A percentile compares a stretch with the other conserved stretches of the same genome.
phyloP scores from a whole-genome alignment of 2,797 vertebrate genomes.

The Peromyscus melanophrys region DNA sequence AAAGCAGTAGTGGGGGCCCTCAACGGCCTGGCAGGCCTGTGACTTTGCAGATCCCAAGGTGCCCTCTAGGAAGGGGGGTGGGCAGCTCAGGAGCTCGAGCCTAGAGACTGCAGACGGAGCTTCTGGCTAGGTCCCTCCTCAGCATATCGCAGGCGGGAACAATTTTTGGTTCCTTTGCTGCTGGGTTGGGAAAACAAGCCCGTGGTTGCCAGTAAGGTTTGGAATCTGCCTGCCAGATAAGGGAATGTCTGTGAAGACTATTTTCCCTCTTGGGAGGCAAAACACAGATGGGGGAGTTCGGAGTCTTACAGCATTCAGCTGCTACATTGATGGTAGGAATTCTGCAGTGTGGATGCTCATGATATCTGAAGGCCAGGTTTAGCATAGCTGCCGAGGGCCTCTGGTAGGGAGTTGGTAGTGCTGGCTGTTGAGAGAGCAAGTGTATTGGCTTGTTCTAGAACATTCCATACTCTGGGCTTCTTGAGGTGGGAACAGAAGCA shows the following conservation, averaged over 20 bases:
- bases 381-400: conserved; percentile 67
- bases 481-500: neutral
- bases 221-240: conserved; percentile 89
- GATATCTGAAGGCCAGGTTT: conserved; percentile 82
- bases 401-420: conserved; percentile 70
- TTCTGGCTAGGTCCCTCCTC: conserved; percentile 86
- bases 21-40: conserved; percentile 30
- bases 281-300: conserved; percentile 91
- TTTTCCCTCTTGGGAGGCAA: conserved; percentile 91
- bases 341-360: conserved; percentile 84
- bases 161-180: conserved; percentile 87
- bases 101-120: conserved; percentile 82
- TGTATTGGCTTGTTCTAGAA: neutral
- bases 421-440: conserved; percentile 26
- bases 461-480: neutral
- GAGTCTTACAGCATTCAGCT: conserved; percentile 89
- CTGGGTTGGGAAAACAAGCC: conserved; percentile 90
- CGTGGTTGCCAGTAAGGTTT: conserved; percentile 89
- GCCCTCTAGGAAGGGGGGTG: conserved; percentile 78
- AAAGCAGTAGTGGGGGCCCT: conserved; percentile 37
- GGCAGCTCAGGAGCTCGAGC: conserved; percentile 68
- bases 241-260: conserved; percentile 89
- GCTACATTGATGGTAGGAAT: conserved; percentile 88
- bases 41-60: conserved; percentile 53
- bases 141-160: conserved; percentile 85